Conservation (phyloP, 2,113 vertebrate genomes). For the Misgurnus anguillicaudatus region DNA sequence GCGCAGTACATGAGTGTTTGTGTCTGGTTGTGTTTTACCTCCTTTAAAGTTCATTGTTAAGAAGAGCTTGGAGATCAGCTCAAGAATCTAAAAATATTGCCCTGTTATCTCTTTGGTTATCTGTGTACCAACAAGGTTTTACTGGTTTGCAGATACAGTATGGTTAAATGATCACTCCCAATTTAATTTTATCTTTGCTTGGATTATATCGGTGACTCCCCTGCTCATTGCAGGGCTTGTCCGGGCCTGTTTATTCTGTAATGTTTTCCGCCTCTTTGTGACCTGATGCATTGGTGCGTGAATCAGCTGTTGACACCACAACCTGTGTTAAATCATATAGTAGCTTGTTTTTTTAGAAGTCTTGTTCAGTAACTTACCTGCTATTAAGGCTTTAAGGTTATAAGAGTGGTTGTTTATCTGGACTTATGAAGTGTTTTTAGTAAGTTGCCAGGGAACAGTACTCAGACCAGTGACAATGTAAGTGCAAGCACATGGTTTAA, state of each 20-base stretch:
- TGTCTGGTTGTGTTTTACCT: slow-evolving; percentile 13
- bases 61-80: background rate
- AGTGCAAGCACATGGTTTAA: background rate
- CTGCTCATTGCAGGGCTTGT: slow-evolving; percentile 39
- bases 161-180: background rate
- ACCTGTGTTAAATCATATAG: background rate
- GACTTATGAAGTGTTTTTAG: slow-evolving; percentile 13
- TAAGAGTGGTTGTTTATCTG: slow-evolving; percentile 4
- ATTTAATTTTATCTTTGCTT: slow-evolving; percentile 15
- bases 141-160: slow-evolving; percentile 12
- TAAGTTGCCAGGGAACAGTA: slow-evolving; percentile 32
- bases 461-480: slow-evolving; percentile 19
- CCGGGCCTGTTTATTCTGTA: slow-evolving; percentile 38
- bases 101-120: background rate
- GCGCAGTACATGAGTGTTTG: background rate
- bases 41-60: background rate
- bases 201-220: background rate
- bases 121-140: background rate
- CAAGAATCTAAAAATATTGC: background rate
- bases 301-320: background rate
- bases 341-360: too few relatives aligned
- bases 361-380: too few relatives aligned
- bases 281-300: slow-evolving; percentile 34
- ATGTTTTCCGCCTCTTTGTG: slow-evolving; percentile 33
- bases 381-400: background rate